phyloP scores from a whole-genome alignment of 1,140 invertebrate species.

The Orchesella cincta region DNA sequence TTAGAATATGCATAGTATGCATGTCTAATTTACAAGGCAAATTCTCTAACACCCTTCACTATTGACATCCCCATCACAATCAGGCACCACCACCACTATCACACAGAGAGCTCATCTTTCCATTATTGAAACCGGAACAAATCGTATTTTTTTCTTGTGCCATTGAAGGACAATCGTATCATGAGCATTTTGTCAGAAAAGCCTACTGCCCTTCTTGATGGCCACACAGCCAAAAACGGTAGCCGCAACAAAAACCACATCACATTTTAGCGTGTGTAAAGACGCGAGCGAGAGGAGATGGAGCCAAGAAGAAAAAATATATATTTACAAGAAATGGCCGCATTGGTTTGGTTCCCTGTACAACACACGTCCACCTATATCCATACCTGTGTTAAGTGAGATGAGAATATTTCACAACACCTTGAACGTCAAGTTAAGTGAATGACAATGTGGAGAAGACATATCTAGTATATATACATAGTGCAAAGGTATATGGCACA shows the following conservation, averaged over 20 bases:
- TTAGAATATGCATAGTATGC: no score
- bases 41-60: no score
- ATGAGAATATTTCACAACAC: neutral
- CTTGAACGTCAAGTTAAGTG: neutral
- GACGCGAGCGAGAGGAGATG: no score
- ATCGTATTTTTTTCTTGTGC: neutral
- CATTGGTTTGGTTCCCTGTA: neutral
- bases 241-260: neutral
- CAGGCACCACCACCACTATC: no score
- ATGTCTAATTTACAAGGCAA: no score
- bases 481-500: neutral
- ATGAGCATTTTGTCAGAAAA: neutral
- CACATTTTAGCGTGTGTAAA: neutral
- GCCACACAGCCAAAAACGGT: neutral
- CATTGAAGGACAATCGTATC: neutral
- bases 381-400: no score
- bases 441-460: neutral
- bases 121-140: conserved; percentile 15
- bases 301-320: neutral
- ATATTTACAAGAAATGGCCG: neutral
- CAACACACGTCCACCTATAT: neutral
- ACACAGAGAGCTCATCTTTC: no score
- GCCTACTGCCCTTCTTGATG: conserved; percentile 1
- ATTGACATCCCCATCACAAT: no score
- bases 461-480: neutral